Percentiles rank a stretch among this genome's conserved stretches.
Conservation (phyloP, 2,113 vertebrate species). For the Halichoeres trimaculatus region DNA sequence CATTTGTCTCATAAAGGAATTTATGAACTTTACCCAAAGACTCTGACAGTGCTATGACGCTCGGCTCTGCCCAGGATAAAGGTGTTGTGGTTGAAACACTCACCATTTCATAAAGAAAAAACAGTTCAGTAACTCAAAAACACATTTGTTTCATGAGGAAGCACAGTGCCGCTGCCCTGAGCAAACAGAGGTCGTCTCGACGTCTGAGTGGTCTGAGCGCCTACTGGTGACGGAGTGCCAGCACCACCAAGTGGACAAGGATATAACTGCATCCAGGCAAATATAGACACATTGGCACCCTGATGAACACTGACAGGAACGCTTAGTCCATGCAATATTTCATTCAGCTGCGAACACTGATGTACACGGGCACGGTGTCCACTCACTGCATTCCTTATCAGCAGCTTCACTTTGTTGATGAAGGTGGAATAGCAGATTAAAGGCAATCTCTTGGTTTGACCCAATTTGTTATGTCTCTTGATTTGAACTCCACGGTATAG, state of each 20-base stretch:
- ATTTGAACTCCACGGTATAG: no score
- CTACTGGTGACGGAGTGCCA: slow-evolving; percentile 29
- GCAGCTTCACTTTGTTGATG: slow-evolving; percentile 7
- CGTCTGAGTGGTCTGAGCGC: neutral
- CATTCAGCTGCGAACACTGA: slow-evolving; percentile 43
- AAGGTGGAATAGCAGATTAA: slow-evolving; percentile 16
- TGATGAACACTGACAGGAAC: slow-evolving; percentile 55
- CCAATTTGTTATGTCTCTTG: no score
- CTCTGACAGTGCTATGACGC: neutral
- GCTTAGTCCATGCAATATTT: slow-evolving; percentile 41
- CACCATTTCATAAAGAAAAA: neutral
- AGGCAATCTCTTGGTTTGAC: no score
- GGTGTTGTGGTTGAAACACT: neutral
- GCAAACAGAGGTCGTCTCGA: slow-evolving; percentile 20
- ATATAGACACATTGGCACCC: slow-evolving; percentile 30
- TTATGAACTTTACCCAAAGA: no score
- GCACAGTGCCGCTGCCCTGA: slow-evolving; percentile 54
- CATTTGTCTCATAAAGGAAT: no score
- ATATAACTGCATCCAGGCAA: neutral
- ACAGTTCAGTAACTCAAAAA: neutral
- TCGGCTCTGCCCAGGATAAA: no score
- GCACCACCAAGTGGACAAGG: slow-evolving; percentile 66
- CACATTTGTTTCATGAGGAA: slow-evolving; percentile 1
- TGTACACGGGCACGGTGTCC: slow-evolving; percentile 31
- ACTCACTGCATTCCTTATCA: slow-evolving; percentile 21